Base-by-base conservation (phyloP, 2,113 vertebrate species). In the Dipodomys spectabilis region DNA sequence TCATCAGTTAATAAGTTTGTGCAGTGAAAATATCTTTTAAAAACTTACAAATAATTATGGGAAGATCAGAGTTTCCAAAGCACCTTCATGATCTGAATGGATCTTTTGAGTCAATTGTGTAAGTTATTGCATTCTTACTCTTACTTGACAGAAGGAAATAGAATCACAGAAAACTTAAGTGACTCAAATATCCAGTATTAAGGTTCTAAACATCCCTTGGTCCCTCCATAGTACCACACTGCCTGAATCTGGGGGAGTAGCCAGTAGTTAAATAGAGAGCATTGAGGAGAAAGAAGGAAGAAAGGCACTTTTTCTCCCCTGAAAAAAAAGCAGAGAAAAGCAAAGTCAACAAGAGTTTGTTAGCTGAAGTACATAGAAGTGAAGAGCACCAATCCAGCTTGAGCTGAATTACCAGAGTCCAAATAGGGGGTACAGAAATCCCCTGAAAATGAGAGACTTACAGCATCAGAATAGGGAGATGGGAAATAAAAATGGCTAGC, bases 81-180 rank as follows among this genome's bases (percentile, higher is more conserved):
- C 5, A 28, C 20, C 16, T 81, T 68, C 3, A 25, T 28, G 62
- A 65, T 74, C 9, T 77, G 68, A 62, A 30, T 11, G 65, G 60
- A 90, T 57, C 64, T n/a, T 90, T 77, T 35, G 19, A 77, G 91
- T 35, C 53, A 53, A 71, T 72, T 22, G 1, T 3, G 11, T 7
- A 18, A 86, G 6, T 68, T 75, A 28, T 81, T 18, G 12, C 53
- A 30, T 79, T 84, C n/a, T 93, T 68, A 12, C 62, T 90, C n/a
- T 92, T 74, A 74, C 16, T 78, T 90, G 60, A 90, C 18, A 69
- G 30, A 80, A 89, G 60, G 78, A 90, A 90, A 78, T 39, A n/a
- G 13, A 88, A 44, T 71, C 53, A 67, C 53, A 45, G 49, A 73
- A 94, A 90, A 87, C 53, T 44, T 69, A 60, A 86, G 7, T 32